Evolutionary conservation across 2,888 invertebrate species (phyloP), one percentile per base, ranked within the genome.

Genomic region (Leptopilina syphax): DNA sequence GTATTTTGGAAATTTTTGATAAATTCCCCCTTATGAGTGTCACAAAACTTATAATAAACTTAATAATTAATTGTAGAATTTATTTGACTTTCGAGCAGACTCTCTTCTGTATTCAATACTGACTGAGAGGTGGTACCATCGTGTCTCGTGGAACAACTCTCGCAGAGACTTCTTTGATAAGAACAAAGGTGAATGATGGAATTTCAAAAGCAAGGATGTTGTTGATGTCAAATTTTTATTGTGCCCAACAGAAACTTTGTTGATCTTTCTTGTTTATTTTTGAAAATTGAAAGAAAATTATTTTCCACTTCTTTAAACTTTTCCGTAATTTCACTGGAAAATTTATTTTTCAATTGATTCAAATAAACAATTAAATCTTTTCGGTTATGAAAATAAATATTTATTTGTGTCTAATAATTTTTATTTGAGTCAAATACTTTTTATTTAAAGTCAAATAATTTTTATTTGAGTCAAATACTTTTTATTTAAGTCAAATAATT

Each of bases 111-210:
- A 34, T 44, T 24, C 63, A 63, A 57, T 57, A 73, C 57, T 73
- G 34, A 73, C 73, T 73, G 73, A 73, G 57, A n/a, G 9, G 13
- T 13, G 57, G 27, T 73, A n/a, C 57, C 7, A 57, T 73, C n/a
- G 34, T 18, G 57, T 73, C 18, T 73, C 47, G 34, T 57, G 27
- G 18, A 10, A 12, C 34, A 44, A 44, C 44, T 67, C 44, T 67
- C 47, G 44, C 7, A 57, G 18, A 57, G 57, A n/a, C n/a, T 13
- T 73, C 34, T 73, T 54, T 73, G 73, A 73, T 73, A 73, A 73
- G 73, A 73, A 73, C n/a, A 73, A 73, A 73, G 54, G 13, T 9
- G 34, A 41, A 8, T 9, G 57, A 73, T 34, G 34, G n/a, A 57
- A 41, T 18, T 57, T 57, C 34, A 70, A 73, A 73, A 73, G 34